Evolutionary conservation across 1,140 invertebrate genomes (phyloP).

Genomic region (Homalodisca vitripennis): DNA sequence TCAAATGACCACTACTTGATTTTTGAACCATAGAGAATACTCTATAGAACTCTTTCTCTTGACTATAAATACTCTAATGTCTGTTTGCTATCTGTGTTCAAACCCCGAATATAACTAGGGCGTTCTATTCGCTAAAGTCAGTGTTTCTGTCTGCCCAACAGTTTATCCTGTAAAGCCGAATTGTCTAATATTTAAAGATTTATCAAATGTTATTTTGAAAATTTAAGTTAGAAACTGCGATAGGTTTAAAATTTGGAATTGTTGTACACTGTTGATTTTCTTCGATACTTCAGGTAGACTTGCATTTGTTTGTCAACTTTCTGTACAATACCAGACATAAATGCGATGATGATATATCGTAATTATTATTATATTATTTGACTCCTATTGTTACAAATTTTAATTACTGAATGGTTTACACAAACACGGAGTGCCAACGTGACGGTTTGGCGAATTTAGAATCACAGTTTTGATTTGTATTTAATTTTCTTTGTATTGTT

Average conservation of each 20-base stretch:
- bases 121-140: too few relatives aligned
- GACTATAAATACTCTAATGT: background rate
- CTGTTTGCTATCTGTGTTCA: background rate
- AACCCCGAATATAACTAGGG: too few relatives aligned
- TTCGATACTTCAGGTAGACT: background rate
- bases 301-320: background rate
- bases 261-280: background rate
- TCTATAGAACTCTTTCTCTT: background rate
- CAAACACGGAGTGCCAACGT: background rate
- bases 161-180: conserved; percentile 21
- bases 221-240: background rate
- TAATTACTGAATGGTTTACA: background rate
- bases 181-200: background rate
- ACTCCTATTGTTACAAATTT: conserved; percentile 12
- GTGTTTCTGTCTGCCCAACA: background rate
- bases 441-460: background rate
- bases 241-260: background rate
- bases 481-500: background rate
- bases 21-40: background rate
- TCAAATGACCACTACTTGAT: background rate
- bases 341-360: background rate
- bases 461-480: too few relatives aligned
- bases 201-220: conserved; percentile 8
- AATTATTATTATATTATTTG: background rate
- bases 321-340: background rate